A percentile compares a stretch with the other conserved stretches of the same genome.
These are phyloP conservation scores for Phenacoccus solenopsis DNA, from an alignment of 1,140 invertebrate species.

Conservation along the genomic window DNA sequence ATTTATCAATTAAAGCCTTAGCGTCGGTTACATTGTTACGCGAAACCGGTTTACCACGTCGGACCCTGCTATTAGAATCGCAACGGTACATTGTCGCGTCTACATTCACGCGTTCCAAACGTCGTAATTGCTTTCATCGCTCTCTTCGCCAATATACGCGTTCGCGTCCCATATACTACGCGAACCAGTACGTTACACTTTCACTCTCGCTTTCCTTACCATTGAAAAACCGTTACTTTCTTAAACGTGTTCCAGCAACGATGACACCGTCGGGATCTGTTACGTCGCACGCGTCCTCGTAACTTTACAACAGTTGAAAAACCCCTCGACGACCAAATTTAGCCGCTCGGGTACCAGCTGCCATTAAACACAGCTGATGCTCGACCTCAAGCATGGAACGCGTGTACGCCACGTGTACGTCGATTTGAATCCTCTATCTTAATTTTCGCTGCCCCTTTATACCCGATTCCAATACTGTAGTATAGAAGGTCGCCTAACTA, in stretches of 20 bases:
- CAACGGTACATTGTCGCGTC: background rate
- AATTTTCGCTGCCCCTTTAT: too few relatives aligned
- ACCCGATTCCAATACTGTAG: too few relatives aligned
- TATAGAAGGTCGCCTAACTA: background rate
- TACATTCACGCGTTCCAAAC: background rate
- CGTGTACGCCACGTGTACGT: background rate
- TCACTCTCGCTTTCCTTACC: conserved; percentile 8
- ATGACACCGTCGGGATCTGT: background rate
- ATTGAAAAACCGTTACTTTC: conserved; percentile 7
- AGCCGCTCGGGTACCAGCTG: background rate
- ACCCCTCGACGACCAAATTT: background rate
- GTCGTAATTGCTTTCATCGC: background rate
- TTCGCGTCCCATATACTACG: background rate
- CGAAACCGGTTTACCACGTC: background rate
- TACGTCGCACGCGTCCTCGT: background rate
- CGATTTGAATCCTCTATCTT: too few relatives aligned
- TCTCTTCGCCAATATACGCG: background rate
- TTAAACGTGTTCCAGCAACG: background rate
- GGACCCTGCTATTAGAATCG: background rate
- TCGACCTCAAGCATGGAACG: too few relatives aligned
- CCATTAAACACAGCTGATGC: background rate
- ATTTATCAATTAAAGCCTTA: too few relatives aligned
- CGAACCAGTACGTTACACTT: conserved; percentile 13
- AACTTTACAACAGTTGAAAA: background rate
- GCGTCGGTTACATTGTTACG: background rate